Evolutionary conservation across 2,888 invertebrate species (phyloP).

Genomic region (Drosophila buzzatii): DNA sequence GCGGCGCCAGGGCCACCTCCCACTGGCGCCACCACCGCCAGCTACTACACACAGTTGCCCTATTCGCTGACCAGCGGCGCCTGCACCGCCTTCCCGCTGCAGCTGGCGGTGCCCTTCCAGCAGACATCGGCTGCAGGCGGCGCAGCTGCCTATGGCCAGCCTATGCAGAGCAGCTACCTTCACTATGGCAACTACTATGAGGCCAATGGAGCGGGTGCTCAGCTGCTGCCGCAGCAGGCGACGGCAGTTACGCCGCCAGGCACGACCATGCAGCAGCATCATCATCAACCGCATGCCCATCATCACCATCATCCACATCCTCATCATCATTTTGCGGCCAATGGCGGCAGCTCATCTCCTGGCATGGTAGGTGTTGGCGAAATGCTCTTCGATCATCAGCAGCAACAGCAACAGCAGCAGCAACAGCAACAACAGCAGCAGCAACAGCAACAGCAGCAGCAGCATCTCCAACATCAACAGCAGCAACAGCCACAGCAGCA

Average conservation of each 20-base stretch:
- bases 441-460: slow-evolving; percentile 84
- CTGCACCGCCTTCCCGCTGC: slow-evolving; percentile 76
- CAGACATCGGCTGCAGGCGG: slow-evolving; percentile 63
- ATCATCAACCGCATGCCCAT: slow-evolving; percentile 47
- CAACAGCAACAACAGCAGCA: slow-evolving; percentile 84
- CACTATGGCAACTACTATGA: slow-evolving; percentile 80
- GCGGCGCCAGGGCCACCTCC: slow-evolving; percentile 59
- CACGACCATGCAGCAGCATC: slow-evolving; percentile 45
- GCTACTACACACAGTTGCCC: slow-evolving; percentile 82
- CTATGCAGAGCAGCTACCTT: slow-evolving; percentile 75
- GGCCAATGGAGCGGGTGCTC: slow-evolving; percentile 56
- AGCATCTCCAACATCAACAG: slow-evolving; percentile 85
- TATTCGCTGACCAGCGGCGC: slow-evolving; percentile 47
- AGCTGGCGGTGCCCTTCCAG: slow-evolving; percentile 82
- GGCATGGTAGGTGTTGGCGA: slow-evolving; percentile 54
- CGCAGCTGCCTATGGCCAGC: slow-evolving; percentile 57
- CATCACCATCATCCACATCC: slow-evolving; percentile 31
- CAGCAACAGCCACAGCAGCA: slow-evolving; percentile 77
- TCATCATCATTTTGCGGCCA: slow-evolving; percentile 54
- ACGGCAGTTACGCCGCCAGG: slow-evolving; percentile 23
- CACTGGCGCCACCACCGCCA: slow-evolving; percentile 46
- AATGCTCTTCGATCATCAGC: slow-evolving; percentile 84
- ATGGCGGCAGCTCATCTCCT: slow-evolving; percentile 24
- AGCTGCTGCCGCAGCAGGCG: slow-evolving; percentile 54
- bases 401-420: slow-evolving; percentile 82